Percentiles rank a stretch among this genome's conserved stretches.
These are phyloP conservation scores for Mastacembelus armatus DNA, from an alignment of 2,797 vertebrate species.

Conservation along the genomic window DNA sequence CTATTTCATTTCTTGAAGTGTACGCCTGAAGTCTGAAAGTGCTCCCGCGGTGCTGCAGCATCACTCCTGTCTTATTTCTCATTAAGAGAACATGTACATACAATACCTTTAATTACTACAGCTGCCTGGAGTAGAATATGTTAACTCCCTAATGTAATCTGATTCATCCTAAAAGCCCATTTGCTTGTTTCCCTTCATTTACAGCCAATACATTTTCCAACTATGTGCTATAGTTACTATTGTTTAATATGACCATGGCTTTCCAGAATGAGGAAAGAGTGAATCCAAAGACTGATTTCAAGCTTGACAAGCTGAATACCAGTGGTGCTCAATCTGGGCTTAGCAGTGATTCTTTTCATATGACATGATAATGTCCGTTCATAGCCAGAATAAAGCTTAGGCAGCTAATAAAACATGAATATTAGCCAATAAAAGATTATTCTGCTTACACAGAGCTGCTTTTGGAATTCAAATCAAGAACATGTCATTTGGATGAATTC, in stretches of 20 bases:
- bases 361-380: constrained; percentile 62
- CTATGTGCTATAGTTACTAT: constrained; percentile 28
- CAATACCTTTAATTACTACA: constrained; percentile 34
- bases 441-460: constrained; percentile 43
- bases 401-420: constrained; percentile 75
- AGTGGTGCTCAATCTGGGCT: constrained; percentile 58
- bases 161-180: constrained; percentile 34
- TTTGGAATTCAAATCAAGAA: constrained; percentile 62
- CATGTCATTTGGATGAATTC: constrained; percentile 51
- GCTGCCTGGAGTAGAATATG: constrained; percentile 19
- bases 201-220: constrained; percentile 9
- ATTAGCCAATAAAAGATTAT: constrained; percentile 57
- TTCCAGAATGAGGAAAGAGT: constrained; percentile 44
- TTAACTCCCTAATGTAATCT: constrained; percentile 40
- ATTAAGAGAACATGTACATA: constrained; percentile 4
- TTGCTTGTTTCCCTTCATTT: constrained; percentile 25
- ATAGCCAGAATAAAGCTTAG: constrained; percentile 63
- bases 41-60: constrained; percentile 1
- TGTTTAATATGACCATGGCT: constrained; percentile 58
- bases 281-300: constrained; percentile 54
- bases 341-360: constrained; percentile 52
- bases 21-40: constrained; percentile 32
- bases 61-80: constrained; percentile 8
- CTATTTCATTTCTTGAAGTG: constrained; percentile 25
- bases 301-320: constrained; percentile 60